Evolutionary conservation across 2,113 vertebrate species (phyloP).

Genomic region (Apistogramma diplotaenia): DNA sequence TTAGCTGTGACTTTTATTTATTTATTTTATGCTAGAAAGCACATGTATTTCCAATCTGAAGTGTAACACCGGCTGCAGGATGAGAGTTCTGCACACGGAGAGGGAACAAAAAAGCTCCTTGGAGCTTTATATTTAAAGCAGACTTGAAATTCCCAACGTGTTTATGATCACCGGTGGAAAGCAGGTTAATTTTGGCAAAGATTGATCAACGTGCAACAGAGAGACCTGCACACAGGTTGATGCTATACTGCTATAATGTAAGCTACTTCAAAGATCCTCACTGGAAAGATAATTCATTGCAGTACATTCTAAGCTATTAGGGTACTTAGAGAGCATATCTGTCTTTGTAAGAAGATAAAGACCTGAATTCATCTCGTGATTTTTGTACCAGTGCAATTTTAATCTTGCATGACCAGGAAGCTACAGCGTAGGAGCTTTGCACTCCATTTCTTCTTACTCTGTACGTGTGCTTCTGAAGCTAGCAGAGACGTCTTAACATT

Average conservation of each 20-base stretch:
- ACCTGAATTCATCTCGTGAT: conserved; percentile 29
- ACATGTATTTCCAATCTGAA: conserved; percentile 20
- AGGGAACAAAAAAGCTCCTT: not conserved
- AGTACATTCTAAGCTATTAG: not conserved
- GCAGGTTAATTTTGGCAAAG: not conserved
- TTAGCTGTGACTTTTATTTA: conserved; percentile 44
- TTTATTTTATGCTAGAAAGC: conserved; percentile 19
- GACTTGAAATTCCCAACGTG: not conserved
- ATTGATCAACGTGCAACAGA: not conserved
- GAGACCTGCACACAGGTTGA: not conserved
- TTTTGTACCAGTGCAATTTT: not conserved
- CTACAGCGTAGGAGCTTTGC: not conserved
- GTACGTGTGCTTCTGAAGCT: not conserved
- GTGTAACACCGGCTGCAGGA: not conserved
- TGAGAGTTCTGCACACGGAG: not conserved
- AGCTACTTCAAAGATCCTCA: not conserved
- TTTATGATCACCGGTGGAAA: not conserved
- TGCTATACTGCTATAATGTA: not conserved
- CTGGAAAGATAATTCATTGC: not conserved
- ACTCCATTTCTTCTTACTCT: not conserved
- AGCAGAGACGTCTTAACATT: conserved; percentile 9
- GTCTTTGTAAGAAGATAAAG: not conserved
- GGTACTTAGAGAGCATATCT: not conserved
- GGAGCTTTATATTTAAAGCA: conserved; percentile 17
- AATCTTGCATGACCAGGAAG: conserved; percentile 27